phyloP scores from a whole-genome alignment of 2,797 vertebrate genomes.

The Gambusia yucatana region DNA sequence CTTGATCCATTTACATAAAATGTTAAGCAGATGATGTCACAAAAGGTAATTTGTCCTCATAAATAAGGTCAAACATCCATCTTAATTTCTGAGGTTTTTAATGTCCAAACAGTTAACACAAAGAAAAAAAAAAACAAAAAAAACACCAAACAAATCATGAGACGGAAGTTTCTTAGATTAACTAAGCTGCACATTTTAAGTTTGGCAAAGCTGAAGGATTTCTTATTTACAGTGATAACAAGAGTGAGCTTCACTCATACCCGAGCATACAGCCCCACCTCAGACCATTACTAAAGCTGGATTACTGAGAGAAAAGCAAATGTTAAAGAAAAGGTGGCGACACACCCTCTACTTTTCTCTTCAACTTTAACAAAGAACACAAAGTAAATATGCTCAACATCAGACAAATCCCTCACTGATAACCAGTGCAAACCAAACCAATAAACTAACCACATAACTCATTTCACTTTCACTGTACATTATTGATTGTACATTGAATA shows the following conservation, averaged over 20 bases:
- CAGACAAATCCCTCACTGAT: constrained; percentile 17
- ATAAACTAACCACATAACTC: neutral
- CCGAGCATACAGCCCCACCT: constrained; percentile 63
- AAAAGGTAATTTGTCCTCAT: neutral
- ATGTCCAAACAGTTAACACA: constrained; percentile 3
- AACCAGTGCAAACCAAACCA: neutral
- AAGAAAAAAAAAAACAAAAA: neutral
- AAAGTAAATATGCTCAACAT: constrained; percentile 47
- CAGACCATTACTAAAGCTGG: constrained; percentile 57
- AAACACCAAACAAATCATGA: neutral
- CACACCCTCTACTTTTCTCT: constrained; percentile 61
- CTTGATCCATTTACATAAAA: neutral
- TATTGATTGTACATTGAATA: neutral
- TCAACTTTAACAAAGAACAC: constrained; percentile 30
- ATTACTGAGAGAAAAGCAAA: constrained; percentile 67
- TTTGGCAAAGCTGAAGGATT: constrained; percentile 5
- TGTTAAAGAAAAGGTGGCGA: constrained; percentile 51
- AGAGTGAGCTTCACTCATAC: constrained; percentile 56
- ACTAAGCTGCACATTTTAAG: constrained; percentile 1
- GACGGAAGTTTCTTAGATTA: constrained; percentile 3
- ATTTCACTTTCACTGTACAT: neutral
- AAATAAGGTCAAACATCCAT: neutral
- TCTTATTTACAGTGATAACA: constrained; percentile 47
- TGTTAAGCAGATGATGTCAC: neutral
- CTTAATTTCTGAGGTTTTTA: neutral